Evolutionary conservation across 1,140 invertebrate species (phyloP).

Genomic region (Ips typographus): DNA sequence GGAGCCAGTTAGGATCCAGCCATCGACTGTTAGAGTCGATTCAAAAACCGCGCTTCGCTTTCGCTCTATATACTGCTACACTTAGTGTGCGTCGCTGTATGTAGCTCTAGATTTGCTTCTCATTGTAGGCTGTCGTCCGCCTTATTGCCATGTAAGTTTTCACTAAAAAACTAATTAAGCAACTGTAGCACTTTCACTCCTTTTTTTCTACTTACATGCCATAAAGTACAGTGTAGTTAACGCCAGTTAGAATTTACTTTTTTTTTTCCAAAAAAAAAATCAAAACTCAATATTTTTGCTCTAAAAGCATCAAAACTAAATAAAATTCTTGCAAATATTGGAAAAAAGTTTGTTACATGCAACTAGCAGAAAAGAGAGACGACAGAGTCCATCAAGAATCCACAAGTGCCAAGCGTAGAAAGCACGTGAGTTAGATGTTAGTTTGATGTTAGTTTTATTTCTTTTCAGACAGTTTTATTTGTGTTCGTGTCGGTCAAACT

Average conservation of each 20-base stretch:
- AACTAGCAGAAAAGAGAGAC: constrained; percentile 14
- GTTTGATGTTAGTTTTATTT: constrained; percentile 25
- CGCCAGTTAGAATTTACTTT: no score
- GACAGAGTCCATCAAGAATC: constrained; percentile 18
- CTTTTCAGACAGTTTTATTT: neutral
- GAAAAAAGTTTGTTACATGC: neutral
- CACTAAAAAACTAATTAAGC: no score
- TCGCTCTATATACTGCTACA: constrained; percentile 23
- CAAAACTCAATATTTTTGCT: no score
- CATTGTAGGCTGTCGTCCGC: constrained; percentile 2
- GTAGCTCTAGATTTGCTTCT: constrained; percentile 15
- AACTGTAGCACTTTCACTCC: no score
- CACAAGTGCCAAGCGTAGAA: constrained; percentile 20
- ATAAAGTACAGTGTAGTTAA: no score
- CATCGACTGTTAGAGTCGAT: constrained; percentile 21
- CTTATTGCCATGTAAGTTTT: constrained; percentile 22
- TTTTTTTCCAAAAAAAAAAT: no score
- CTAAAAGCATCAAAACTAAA: no score
- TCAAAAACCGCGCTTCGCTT: constrained; percentile 21
- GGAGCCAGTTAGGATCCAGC: constrained; percentile 25
- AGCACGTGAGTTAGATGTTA: constrained; percentile 29
- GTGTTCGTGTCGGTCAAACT: neutral
- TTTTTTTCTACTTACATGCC: no score
- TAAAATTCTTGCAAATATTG: no score
- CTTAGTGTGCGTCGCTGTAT: constrained; percentile 17